Evolutionary conservation across 2,888 invertebrate genomes (phyloP).

Genomic region (Hirtodrosophila duncani): DNA sequence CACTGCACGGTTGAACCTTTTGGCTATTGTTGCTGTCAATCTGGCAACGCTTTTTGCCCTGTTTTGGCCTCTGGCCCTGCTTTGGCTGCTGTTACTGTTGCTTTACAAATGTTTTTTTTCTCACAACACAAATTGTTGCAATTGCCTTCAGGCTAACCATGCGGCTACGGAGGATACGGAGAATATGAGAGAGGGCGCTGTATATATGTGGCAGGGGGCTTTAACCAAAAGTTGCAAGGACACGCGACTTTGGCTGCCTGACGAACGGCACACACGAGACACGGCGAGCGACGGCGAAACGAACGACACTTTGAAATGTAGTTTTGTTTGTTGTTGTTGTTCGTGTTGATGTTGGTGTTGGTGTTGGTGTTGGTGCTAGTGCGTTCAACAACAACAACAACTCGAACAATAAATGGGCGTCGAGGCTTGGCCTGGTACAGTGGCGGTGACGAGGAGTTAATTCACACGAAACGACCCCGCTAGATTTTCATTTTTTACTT

Average conservation of each 20-base stretch:
- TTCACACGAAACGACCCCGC: too few species aligned
- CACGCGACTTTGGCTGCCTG: conserved; percentile 42
- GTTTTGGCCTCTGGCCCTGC: conserved; percentile 41
- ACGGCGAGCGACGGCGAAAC: conserved; percentile 4
- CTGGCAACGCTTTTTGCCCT: conserved; percentile 42
- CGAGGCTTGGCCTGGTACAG: conserved; percentile 23
- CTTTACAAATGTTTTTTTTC: conserved; percentile 14
- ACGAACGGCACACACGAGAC: conserved; percentile 19
- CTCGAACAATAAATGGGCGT: conserved; percentile 18
- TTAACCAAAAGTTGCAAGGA: conserved; percentile 54
- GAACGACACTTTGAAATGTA: conserved; percentile 47
- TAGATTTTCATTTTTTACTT: conserved; percentile 23
- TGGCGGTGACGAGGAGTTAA: too few species aligned
- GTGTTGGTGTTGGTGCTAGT: conserved; percentile 16
- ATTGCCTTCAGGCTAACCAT: conserved; percentile 28
- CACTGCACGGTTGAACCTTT: conserved; percentile 26
- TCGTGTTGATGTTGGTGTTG: conserved; percentile 10
- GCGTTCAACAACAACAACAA: conserved; percentile 12
- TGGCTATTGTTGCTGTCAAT: conserved; percentile 30
- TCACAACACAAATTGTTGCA: conserved; percentile 42
- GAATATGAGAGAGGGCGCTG: background rate
- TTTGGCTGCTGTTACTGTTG: conserved; percentile 11
- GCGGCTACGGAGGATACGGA: conserved; percentile 8
- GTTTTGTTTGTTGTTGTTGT: conserved; percentile 12
- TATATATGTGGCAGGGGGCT: conserved; percentile 4